Evolutionary conservation across 2,888 invertebrate genomes (phyloP).

Genomic region (Hydropsyche betteni): DNA sequence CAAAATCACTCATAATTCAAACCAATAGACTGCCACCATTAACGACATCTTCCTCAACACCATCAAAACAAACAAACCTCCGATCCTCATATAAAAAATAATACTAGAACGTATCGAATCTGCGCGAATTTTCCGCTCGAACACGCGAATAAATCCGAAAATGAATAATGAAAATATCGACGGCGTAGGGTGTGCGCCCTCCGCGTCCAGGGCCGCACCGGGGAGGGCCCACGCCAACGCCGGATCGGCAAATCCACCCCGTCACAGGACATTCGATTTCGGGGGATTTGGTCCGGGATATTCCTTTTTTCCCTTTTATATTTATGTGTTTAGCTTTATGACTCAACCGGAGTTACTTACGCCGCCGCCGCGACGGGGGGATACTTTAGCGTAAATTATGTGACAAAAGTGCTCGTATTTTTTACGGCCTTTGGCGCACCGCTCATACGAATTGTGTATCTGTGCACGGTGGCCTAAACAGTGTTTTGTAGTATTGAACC

Average conservation of each 20-base stretch:
- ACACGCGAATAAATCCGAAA: background rate
- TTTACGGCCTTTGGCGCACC: constrained; percentile 46
- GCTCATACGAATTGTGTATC: constrained; percentile 38
- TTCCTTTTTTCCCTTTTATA: constrained; percentile 50
- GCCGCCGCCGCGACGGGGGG: constrained; percentile 38
- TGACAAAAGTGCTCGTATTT: constrained; percentile 51
- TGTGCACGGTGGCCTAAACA: background rate
- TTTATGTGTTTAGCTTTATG: constrained; percentile 53
- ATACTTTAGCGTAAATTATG: constrained; percentile 51
- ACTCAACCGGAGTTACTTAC: constrained; percentile 50
- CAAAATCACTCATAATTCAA: no score
- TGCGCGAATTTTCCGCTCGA: no score
- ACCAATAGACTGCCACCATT: no score
- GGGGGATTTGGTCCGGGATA: constrained; percentile 49
- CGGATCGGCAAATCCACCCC: constrained; percentile 13
- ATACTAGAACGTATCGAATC: no score
- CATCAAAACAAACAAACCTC: no score
- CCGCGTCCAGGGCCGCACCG: background rate
- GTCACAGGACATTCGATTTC: constrained; percentile 52
- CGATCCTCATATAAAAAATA: no score
- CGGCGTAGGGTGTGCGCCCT: background rate
- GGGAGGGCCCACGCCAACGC: background rate
- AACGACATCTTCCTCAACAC: no score
- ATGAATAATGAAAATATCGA: constrained; percentile 20
- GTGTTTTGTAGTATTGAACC: background rate